These are phyloP conservation scores for Lepisosteus oculatus DNA, from an alignment of 2,113 vertebrate genomes.

Conservation along the genomic window DNA sequence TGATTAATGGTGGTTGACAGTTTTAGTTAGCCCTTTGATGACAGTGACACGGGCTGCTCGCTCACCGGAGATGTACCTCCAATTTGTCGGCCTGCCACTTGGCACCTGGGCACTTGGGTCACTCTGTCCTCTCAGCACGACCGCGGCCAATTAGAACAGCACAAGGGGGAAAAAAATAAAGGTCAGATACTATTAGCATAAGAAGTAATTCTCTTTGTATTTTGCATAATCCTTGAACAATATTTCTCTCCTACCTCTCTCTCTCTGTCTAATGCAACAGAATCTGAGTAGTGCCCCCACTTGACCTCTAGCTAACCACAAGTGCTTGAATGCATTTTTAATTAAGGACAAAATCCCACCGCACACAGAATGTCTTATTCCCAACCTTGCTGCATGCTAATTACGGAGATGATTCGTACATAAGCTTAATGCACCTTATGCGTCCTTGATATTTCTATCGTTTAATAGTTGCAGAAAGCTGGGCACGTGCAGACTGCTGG, in stretches of 20 bases:
- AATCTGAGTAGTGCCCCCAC: conserved; percentile 57
- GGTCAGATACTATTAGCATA: conserved; percentile 30
- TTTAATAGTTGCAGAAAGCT: conserved; percentile 16
- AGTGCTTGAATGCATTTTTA: conserved; percentile 61
- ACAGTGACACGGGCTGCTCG: background rate
- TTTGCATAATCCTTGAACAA: conserved; percentile 37
- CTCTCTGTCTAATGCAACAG: conserved; percentile 37
- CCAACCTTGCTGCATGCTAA: conserved; percentile 45
- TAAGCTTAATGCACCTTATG: conserved; percentile 41
- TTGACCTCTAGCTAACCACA: conserved; percentile 52
- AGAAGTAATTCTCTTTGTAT: conserved; percentile 28
- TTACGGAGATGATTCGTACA: conserved; percentile 34
- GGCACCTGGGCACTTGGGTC: background rate
- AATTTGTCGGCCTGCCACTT: conserved; percentile 29
- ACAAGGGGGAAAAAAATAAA: background rate
- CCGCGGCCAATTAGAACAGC: background rate
- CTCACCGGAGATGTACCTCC: conserved; percentile 16
- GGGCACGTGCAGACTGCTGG: background rate
- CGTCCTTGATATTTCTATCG: conserved; percentile 26
- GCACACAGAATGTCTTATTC: conserved; percentile 39
- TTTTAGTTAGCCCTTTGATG: background rate
- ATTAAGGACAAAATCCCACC: conserved; percentile 57
- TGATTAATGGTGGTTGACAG: conserved; percentile 39
- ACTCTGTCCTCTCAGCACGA: background rate
- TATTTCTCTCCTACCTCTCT: conserved; percentile 21